Conservation (phyloP, 1,140 invertebrate species). For the Megathymus violae region DNA sequence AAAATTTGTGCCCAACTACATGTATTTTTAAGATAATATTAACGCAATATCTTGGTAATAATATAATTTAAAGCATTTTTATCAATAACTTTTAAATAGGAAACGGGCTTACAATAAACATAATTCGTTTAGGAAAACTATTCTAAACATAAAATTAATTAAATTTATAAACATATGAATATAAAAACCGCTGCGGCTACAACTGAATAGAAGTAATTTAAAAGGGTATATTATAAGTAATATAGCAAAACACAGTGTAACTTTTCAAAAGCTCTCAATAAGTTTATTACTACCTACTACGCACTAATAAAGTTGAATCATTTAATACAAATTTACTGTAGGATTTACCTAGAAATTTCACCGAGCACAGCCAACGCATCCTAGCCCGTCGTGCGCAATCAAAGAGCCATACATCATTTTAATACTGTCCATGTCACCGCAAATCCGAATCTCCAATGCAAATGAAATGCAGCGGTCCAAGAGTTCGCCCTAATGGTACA, state of each 20-base stretch:
- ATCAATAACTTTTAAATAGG: too few relatives aligned
- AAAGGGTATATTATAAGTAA: too few relatives aligned
- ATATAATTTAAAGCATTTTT: too few relatives aligned
- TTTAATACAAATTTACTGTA: constrained; percentile 22
- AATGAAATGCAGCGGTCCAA: constrained; percentile 67
- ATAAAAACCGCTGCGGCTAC: too few relatives aligned
- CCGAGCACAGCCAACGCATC: constrained; percentile 31
- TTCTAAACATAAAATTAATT: too few relatives aligned
- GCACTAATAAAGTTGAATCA: constrained; percentile 15
- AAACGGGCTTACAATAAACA: too few relatives aligned
- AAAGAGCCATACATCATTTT: constrained; percentile 77
- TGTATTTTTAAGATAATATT: too few relatives aligned
- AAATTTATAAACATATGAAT: too few relatives aligned
- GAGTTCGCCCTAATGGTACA: constrained; percentile 67
- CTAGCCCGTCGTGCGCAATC: constrained; percentile 56
- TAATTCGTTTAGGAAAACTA: too few relatives aligned
- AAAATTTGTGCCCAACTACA: too few relatives aligned
- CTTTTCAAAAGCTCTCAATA: neutral
- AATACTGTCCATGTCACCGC: constrained; percentile 75
- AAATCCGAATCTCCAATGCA: constrained; percentile 78
- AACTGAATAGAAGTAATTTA: too few relatives aligned
- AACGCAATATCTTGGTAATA: too few relatives aligned
- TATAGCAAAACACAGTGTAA: neutral
- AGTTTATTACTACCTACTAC: neutral
- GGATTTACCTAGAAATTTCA: constrained; percentile 31